A percentile compares a stretch with the other conserved stretches of the same genome.
Conservation (phyloP, 2,888 invertebrate genomes). For the Anodontia alba region DNA sequence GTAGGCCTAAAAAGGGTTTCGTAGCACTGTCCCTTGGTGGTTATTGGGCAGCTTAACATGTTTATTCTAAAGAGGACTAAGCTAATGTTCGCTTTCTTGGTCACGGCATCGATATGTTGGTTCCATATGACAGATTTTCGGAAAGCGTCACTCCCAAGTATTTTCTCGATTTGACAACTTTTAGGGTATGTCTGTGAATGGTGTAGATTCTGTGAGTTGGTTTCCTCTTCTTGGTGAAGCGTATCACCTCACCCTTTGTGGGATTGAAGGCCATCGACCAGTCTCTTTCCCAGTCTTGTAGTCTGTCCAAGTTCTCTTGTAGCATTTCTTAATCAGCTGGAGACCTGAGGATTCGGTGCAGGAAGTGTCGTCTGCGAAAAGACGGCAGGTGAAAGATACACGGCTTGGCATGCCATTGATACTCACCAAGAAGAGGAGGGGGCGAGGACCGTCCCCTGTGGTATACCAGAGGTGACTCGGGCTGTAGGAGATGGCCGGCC, state of each 20-base stretch:
- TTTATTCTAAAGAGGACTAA: constrained; percentile 30
- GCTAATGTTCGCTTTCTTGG: background rate
- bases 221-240: constrained; percentile 32
- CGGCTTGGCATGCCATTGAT: constrained; percentile 58
- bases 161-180: constrained; percentile 2
- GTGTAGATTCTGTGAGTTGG: constrained; percentile 6
- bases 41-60: constrained; percentile 29
- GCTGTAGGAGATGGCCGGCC: constrained; percentile 25
- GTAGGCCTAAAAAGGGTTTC: constrained; percentile 34
- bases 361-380: constrained; percentile 61
- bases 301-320: constrained; percentile 48
- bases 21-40: constrained; percentile 36
- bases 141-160: constrained; percentile 20
- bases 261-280: constrained; percentile 56
- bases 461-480: constrained; percentile 53
- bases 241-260: constrained; percentile 43
- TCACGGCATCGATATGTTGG: background rate
- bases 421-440: constrained; percentile 53
- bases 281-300: constrained; percentile 44
- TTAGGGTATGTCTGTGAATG: constrained; percentile 16
- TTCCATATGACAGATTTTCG: constrained; percentile 26
- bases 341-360: constrained; percentile 37
- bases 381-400: constrained; percentile 24
- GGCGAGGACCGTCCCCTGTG: constrained; percentile 54
- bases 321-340: constrained; percentile 13